Evolutionary conservation across 53 echinoderm and acorn worm species (phyloP), one percentile per base, ranked within the genome.

Genomic region (Patiria pectinifera): DNA sequence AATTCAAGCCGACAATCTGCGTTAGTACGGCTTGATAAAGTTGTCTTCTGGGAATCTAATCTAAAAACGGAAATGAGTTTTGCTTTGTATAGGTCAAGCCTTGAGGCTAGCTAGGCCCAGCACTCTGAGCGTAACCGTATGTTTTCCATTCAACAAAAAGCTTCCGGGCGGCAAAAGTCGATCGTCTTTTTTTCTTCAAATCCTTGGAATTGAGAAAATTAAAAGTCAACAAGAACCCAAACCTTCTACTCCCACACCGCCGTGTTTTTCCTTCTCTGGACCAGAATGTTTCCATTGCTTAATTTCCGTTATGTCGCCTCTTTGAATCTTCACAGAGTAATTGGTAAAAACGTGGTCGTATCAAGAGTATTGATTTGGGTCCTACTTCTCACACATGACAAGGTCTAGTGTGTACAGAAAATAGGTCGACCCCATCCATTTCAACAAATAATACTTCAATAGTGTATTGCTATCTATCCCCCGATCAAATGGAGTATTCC

Each of bases 171-270:
- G 80, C 48, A 46, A n/a, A 74, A 74, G 24, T 24, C 22, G 12
- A n/a, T n/a, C 74, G 24, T 74, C 19, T 23, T 74, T 9, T 18
- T 22, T 79, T 11, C 47, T 2, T 25, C 14, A 47, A 79, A 79
- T 79, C 45, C 80, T 9, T 25, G 45, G 14, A 79, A 79, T 79
- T 15, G 48, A 79, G 80, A 79, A 46, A 35, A 79, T 79, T 46
- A 79, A 79, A 79, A 79, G 80, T 79, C 80, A 79, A 79, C 80
- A 79, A 74, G 19, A 74, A n/a, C 80, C 80, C 2, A 3, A 16
- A 45, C 48, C 47, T 45, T 79, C 45, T 79, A 11, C 21, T 47
- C 46, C 44, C 4, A 16, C 16, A 9, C 80, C 80, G 80, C 80
- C 77, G 44, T 35, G 23, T 24, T 15, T 15, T 18, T 69, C 21